Percentiles rank a stretch among this genome's conserved stretches.
These are phyloP conservation scores for Plumapathes pennacea DNA, from an alignment of 92 coral and sea anemone species.

Conservation along the genomic window DNA sequence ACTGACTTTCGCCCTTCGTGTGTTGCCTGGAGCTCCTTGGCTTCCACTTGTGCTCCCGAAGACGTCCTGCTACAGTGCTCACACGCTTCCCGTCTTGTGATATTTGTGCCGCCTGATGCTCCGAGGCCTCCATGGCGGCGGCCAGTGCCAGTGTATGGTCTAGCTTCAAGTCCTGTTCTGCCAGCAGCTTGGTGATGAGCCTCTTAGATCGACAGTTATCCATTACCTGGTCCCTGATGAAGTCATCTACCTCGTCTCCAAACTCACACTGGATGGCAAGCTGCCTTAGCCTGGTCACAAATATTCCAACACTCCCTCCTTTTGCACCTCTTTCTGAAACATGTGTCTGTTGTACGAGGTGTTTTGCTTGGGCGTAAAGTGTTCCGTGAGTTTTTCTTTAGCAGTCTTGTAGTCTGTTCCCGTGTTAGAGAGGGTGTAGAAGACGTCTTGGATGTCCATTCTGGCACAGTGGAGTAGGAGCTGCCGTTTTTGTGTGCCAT, in stretches of 20 bases:
- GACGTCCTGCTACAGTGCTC: not conserved
- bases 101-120: slow-evolving; percentile 10
- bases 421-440: slow-evolving; percentile 47
- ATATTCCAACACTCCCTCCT: slow-evolving; percentile 35
- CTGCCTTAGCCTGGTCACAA: slow-evolving; percentile 31
- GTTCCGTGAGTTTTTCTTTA: slow-evolving; percentile 22
- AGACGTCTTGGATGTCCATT: slow-evolving; percentile 43
- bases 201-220: slow-evolving; percentile 42
- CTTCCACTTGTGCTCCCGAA: no score
- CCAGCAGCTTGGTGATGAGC: slow-evolving; percentile 25
- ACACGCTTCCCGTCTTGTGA: not conserved
- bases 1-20: no score
- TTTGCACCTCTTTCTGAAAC: slow-evolving; percentile 39
- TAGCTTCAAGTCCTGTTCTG: slow-evolving; percentile 38
- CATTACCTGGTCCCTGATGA: slow-evolving; percentile 54
- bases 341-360: slow-evolving; percentile 28
- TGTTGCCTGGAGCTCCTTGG: no score
- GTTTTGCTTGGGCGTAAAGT: slow-evolving; percentile 44
- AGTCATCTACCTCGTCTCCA: slow-evolving; percentile 17
- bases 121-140: slow-evolving; percentile 1
- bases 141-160: slow-evolving; percentile 1
- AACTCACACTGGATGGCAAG: slow-evolving; percentile 28
- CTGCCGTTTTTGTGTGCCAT: slow-evolving; percentile 48
- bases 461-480: slow-evolving; percentile 44
- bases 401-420: slow-evolving; percentile 48